Evolutionary conservation across 2,113 vertebrate genomes (phyloP).

Genomic region (Athene noctua): DNA sequence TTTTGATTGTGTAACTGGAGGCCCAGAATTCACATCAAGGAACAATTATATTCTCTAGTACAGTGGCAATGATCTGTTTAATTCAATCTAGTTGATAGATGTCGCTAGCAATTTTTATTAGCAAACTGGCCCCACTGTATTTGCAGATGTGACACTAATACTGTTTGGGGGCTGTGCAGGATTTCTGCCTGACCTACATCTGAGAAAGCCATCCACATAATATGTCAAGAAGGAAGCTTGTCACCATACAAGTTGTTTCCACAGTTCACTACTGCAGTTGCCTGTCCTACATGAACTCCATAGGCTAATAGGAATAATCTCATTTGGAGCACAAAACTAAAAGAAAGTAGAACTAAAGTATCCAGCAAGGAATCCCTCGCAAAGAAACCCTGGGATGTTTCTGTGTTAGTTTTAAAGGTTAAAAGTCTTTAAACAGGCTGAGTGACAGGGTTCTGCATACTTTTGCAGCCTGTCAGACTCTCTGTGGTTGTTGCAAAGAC

Average conservation of each 20-base stretch:
- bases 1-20: conserved; percentile 14
- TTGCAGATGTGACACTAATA: not conserved
- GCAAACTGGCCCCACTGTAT: not conserved
- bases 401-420: not conserved
- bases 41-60: not conserved
- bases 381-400: not conserved
- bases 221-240: not conserved
- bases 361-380: not conserved
- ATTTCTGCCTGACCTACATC: conserved; percentile 1
- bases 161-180: not conserved
- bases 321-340: not conserved
- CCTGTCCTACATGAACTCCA: not conserved
- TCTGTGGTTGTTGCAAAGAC: not conserved
- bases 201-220: not conserved
- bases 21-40: not conserved
- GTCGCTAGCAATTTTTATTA: not conserved
- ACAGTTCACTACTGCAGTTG: not conserved
- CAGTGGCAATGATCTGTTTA: not conserved
- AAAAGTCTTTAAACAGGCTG: not conserved
- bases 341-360: not conserved
- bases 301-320: not conserved
- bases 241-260: not conserved
- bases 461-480: not conserved
- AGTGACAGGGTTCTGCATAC: not conserved
- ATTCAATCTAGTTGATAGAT: not conserved